Evolutionary conservation across 2,888 invertebrate genomes (phyloP).

Genomic region (Harpalus rufipes): DNA sequence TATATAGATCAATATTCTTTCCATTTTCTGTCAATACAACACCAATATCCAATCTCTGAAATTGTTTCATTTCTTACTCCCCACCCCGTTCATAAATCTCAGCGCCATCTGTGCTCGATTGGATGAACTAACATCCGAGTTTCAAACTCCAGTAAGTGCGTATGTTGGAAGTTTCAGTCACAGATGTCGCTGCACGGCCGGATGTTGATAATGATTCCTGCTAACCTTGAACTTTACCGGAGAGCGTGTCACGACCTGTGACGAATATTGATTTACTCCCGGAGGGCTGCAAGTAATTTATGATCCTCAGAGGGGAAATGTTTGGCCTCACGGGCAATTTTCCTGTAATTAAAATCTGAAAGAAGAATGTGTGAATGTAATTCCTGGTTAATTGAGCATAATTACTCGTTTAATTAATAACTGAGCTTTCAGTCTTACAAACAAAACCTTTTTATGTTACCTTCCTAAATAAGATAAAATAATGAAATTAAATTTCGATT

Average conservation of each 20-base stretch:
- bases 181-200: conserved; percentile 23
- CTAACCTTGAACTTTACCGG: conserved; percentile 30
- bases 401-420: conserved; percentile 1
- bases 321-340: conserved; percentile 26
- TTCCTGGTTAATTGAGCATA: conserved; percentile 22
- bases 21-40: conserved; percentile 10
- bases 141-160: background rate
- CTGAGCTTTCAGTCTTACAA: background rate
- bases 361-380: conserved; percentile 27
- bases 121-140: conserved; percentile 22
- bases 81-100: background rate
- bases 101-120: conserved; percentile 49
- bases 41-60: background rate
- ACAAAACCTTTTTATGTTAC: background rate
- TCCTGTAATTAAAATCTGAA: conserved; percentile 43
- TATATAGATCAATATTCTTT: conserved; percentile 19
- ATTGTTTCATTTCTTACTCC: background rate
- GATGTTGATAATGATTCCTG: conserved; percentile 3
- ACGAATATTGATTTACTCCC: conserved; percentile 39
- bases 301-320: conserved; percentile 1
- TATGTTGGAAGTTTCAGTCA: background rate
- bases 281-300: conserved; percentile 48
- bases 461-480: background rate
- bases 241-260: conserved; percentile 34
- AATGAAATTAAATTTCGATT: background rate